phyloP scores from a whole-genome alignment of 1,140 invertebrate genomes.

The Octopus sinensis region DNA sequence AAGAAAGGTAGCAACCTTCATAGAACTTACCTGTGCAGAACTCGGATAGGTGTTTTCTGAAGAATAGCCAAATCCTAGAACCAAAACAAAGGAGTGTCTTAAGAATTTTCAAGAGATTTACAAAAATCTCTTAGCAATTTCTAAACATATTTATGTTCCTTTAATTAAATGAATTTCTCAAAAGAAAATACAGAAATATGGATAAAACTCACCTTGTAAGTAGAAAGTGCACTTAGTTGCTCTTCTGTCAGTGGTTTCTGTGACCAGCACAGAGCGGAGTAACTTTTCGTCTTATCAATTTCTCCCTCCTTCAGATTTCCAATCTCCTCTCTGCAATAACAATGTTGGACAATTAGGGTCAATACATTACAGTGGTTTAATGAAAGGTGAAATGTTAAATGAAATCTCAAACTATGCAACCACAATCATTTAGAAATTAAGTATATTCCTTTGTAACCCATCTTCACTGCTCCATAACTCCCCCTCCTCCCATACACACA shows the following conservation, averaged over 20 bases:
- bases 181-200: too few relatives aligned
- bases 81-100: slow-evolving; percentile 31
- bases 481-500: too few relatives aligned
- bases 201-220: slow-evolving; percentile 61
- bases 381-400: background rate
- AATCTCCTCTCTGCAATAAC: slow-evolving; percentile 66
- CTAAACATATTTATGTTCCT: too few relatives aligned
- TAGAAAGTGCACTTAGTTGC: slow-evolving; percentile 31
- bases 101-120: too few relatives aligned
- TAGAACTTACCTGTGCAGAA: slow-evolving; percentile 42
- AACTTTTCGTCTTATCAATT: slow-evolving; percentile 49
- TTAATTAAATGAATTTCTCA: too few relatives aligned
- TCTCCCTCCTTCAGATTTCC: slow-evolving; percentile 69
- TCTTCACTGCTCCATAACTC: too few relatives aligned
- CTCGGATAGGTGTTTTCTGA: slow-evolving; percentile 51
- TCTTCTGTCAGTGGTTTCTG: slow-evolving; percentile 28
- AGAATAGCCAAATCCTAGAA: slow-evolving; percentile 55
- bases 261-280: slow-evolving; percentile 47
- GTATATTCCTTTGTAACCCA: too few relatives aligned
- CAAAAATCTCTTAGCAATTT: too few relatives aligned
- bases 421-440: background rate
- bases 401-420: background rate
- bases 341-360: background rate
- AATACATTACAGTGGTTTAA: background rate
- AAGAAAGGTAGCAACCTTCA: background rate